Percentiles rank a stretch among this genome's conserved stretches.
These are phyloP conservation scores for Bellardia bayeri DNA, from an alignment of 2,888 invertebrate species.

Conservation along the genomic window DNA sequence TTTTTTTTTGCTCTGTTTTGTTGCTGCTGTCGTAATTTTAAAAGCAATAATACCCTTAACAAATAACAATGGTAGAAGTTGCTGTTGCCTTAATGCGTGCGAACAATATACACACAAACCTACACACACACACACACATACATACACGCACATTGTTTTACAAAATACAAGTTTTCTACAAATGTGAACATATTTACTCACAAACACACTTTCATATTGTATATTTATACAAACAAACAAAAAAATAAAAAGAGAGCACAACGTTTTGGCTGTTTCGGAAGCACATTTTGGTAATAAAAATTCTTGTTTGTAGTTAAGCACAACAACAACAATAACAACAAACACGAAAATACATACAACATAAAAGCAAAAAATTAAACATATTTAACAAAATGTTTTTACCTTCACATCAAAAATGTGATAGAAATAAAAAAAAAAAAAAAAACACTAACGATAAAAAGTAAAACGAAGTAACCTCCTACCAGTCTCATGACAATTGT, in stretches of 20 bases:
- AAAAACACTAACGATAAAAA: not conserved
- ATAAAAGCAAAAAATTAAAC: conserved; percentile 32
- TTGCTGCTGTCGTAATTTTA: conserved; percentile 64
- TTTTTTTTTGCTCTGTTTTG: conserved; percentile 12
- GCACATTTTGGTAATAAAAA: conserved; percentile 64
- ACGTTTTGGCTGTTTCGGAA: not conserved
- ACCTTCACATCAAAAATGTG: conserved; percentile 7
- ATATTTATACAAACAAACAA: not conserved
- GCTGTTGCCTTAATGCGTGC: conserved; percentile 52
- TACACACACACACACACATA: not conserved
- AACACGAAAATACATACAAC: not conserved
- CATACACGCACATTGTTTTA: not conserved
- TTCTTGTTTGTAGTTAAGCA: conserved; percentile 43
- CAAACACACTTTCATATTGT: not conserved
- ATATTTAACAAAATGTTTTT: conserved; percentile 54
- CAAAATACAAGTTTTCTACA: conserved; percentile 24
- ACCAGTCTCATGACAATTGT: conserved; percentile 39
- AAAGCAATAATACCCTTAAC: conserved; percentile 62
- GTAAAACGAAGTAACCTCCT: conserved; percentile 29
- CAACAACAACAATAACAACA: not conserved
- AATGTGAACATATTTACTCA: not conserved
- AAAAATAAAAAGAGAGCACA: not conserved
- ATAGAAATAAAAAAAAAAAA: not conserved
- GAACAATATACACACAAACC: conserved; percentile 10
- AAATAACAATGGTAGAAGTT: conserved; percentile 50